Evolutionary conservation across 2,888 invertebrate species (phyloP), one percentile per base, ranked within the genome.

Genomic region (Punctoribates punctum): DNA sequence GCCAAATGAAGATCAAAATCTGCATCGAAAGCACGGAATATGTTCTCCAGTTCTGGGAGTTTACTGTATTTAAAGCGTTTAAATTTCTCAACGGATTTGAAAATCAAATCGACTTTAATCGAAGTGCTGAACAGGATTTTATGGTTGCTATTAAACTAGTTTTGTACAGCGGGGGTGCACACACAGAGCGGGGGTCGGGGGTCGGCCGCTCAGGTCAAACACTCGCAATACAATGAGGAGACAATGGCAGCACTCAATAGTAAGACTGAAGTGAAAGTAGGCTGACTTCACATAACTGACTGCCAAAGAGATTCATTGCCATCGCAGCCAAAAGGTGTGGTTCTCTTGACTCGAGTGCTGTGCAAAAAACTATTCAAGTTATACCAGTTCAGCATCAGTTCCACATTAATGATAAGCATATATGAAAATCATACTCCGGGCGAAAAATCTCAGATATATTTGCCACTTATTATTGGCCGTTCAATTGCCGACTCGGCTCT

Each of bases 131-230:
- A 70, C 70, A 70, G 70, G 70, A 70, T 70, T 70, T 70, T 42
- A 70, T 70, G 70, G 29, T 42, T n/a, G 23, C 20, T 70, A 70
- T 70, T 70, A 70, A 70, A 70, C 70, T 70, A 70, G 70, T 70
- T 70, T 70, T 9, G n/a, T 70, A 23, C 70, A 70, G 70, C 70
- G 70, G 70, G 70, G 70, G 70, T 70, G 70, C 70, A 70, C 23
- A 42, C 29, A 42, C 6, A 65, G 34, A 38, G 70, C 70, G 42
- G 70, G 70, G 70, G 70, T 70, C 34, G 34, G 62, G 29, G 51
- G n/a, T 51, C 60, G 27, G 20, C 13, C 65, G n/a, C 34, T 70
- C 70, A 23, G 70, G 70, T 70, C 70, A 70, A 70, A 70, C 20
- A 70, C 70, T 70, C 42, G 42, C 17, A 70, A 46, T 70, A 70